Evolutionary conservation across 2,888 invertebrate genomes (phyloP), one percentile per base, ranked within the genome.

Genomic region (Eupithecia pulchellata): DNA sequence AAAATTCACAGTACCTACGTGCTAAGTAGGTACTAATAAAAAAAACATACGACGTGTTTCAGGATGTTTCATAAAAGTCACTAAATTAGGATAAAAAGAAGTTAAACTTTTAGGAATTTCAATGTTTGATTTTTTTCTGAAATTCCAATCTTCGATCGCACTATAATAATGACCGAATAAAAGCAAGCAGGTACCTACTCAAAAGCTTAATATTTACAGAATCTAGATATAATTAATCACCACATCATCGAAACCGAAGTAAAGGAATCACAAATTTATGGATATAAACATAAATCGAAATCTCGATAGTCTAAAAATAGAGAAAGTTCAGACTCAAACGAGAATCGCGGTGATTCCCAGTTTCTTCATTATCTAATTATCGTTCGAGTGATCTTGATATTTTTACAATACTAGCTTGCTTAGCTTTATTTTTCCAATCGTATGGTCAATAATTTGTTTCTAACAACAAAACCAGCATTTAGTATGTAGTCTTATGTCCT

Each of bases 261-360:
- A 17, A 39, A 39, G n/a, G 5, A n/a, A 39, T 6, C n/a, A 42
- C n/a, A n/a, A 42, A 42, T 42, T 42, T 6, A 42, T 8, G 42
- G 42, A 9, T 42, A 42, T 6, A 42, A 0, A 42, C n/a, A n/a
- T 39, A 39, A 17, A 39, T 39, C 42, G 42, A n/a, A n/a, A n/a
- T 42, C n/a, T 20, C n/a, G n/a, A 42, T 42, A 42, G n/a, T 42
- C 42, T 42, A 42, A 42, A n/a, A 42, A n/a, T 42, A 42, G n/a
- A 42, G 8, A 42, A 42, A 42, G 42, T 42, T 42, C n/a, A 42
- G 42, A n/a, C n/a, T n/a, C 42, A 42, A 4, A 42, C 42, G 8
- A 42, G n/a, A 42, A 42, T n/a, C n/a, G 42, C n/a, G n/a, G n/a
- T 42, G 2, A 42, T n/a, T 42, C 2, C n/a, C n/a, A 42, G 42